Evolutionary conservation across 1,140 invertebrate genomes (phyloP).

Genomic region (Pinna nobilis): DNA sequence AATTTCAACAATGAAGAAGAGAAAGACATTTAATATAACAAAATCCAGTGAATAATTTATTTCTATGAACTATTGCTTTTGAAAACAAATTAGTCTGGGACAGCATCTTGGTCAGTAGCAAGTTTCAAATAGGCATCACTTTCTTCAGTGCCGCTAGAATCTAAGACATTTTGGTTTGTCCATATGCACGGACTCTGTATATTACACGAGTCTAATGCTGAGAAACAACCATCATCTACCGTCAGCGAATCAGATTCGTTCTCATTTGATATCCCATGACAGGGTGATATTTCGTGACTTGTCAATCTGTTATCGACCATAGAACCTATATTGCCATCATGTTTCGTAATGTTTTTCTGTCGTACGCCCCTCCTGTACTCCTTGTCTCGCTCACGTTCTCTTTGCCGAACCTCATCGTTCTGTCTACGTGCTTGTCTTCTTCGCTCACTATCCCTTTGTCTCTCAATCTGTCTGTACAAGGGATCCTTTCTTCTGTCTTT

Average conservation of each 20-base stretch:
- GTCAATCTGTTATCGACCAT: not conserved
- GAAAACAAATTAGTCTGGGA: too few relatives aligned
- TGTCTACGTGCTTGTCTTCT: slow-evolving; percentile 13
- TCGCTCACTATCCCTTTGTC: slow-evolving; percentile 10
- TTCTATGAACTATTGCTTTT: too few relatives aligned
- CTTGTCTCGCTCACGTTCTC: slow-evolving; percentile 23
- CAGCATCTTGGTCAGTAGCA: too few relatives aligned
- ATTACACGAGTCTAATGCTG: slow-evolving; percentile 12
- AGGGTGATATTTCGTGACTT: not conserved
- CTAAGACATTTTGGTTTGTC: too few relatives aligned
- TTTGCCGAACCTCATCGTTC: slow-evolving; percentile 21
- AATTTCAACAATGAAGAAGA: too few relatives aligned
- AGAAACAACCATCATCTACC: slow-evolving; percentile 1
- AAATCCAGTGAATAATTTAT: too few relatives aligned
- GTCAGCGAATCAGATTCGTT: not conserved
- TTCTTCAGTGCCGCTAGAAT: not conserved
- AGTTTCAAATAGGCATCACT: slow-evolving; percentile 5
- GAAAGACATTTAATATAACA: too few relatives aligned
- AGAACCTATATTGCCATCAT: too few relatives aligned
- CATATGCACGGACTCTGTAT: too few relatives aligned
- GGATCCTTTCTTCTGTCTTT: slow-evolving; percentile 26
- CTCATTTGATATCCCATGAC: not conserved
- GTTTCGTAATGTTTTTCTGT: too few relatives aligned
- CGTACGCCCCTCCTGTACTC: slow-evolving; percentile 14
- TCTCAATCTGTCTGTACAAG: slow-evolving; percentile 23